Evolutionary conservation across 2,113 vertebrate species (phyloP).

Genomic region (Pristiophorus japonicus): DNA sequence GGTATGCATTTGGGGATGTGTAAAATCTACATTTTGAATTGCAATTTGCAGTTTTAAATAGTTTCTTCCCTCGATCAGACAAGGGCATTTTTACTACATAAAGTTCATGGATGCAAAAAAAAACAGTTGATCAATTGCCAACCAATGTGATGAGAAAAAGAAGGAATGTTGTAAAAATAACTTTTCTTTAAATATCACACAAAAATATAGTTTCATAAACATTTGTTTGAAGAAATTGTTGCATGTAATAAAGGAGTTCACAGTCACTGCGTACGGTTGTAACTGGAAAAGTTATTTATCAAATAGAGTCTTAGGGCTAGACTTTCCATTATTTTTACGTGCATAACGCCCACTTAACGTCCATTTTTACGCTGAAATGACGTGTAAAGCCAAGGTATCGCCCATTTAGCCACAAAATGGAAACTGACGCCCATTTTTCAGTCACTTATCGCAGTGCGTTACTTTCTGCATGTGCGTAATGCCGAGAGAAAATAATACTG

Average conservation of each 20-base stretch:
- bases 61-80: neutral
- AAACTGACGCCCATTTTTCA: no score
- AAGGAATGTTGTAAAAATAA: neutral
- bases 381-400: no score
- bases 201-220: neutral
- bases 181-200: neutral
- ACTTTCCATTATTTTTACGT: no score
- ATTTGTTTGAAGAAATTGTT: neutral
- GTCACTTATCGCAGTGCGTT: no score
- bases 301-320: neutral
- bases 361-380: no score
- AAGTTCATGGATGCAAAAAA: neutral
- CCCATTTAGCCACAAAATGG: no score
- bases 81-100: neutral
- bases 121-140: neutral
- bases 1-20: neutral
- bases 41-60: conserved; percentile 18
- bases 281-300: neutral
- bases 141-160: neutral
- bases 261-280: neutral
- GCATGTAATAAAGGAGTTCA: neutral
- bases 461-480: no score
- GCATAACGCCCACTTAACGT: no score
- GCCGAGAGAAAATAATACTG: no score
- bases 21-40: neutral